A percentile compares a stretch with the other conserved stretches of the same genome.
Evolutionary conservation across 1,140 invertebrate genomes (phyloP).

Genomic region (Zaprionus davidi): DNA sequence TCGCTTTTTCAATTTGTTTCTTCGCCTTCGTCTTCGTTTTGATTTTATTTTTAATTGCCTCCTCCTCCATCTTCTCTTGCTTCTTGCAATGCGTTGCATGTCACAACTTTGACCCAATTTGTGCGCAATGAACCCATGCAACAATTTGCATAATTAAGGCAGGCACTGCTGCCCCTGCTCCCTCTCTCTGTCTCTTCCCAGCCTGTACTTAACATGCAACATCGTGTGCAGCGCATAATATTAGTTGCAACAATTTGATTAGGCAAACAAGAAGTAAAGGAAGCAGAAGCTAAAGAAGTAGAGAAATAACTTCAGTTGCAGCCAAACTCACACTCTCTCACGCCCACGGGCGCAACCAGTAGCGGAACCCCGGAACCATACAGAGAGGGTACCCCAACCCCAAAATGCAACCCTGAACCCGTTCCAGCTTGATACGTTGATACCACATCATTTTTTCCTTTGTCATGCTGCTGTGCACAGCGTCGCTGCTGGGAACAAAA

Average conservation of each 20-base stretch:
- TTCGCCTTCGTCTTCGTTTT: background rate
- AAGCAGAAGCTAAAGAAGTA: background rate
- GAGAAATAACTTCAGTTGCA: background rate
- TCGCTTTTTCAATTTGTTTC: background rate
- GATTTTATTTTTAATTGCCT: conserved; percentile 53
- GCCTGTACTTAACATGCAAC: conserved; percentile 1
- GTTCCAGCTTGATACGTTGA: conserved; percentile 23
- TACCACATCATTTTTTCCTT: conserved; percentile 31
- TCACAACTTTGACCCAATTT: conserved; percentile 68
- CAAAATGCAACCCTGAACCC: background rate
- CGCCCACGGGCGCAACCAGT: conserved; percentile 11
- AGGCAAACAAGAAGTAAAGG: conserved; percentile 27
- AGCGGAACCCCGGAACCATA: conserved; percentile 23
- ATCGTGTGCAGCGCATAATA: conserved; percentile 62
- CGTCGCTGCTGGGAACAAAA: conserved; percentile 18
- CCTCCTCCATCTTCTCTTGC: background rate
- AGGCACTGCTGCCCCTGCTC: background rate
- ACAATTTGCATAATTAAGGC: conserved; percentile 50
- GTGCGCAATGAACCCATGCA: conserved; percentile 72
- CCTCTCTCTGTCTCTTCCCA: background rate
- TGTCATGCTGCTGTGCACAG: conserved; percentile 42
- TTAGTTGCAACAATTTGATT: conserved; percentile 68
- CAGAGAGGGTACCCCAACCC: background rate
- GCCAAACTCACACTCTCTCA: background rate
- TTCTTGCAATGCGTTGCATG: conserved; percentile 54